Conservation (phyloP, 2,113 vertebrate species). For the Sphyrna mokarran region DNA sequence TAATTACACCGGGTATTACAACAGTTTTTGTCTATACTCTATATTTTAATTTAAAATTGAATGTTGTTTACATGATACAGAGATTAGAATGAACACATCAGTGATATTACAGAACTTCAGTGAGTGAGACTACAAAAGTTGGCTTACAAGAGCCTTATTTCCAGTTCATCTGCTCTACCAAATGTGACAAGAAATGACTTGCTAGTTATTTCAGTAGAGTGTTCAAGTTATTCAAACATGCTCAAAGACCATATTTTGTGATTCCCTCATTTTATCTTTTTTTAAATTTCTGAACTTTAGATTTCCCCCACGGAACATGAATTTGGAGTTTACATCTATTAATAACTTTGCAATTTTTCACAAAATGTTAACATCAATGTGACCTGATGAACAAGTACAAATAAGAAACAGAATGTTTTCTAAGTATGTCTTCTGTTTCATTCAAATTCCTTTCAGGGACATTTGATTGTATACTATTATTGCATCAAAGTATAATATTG, state of each 20-base stretch:
- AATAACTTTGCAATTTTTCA: slow-evolving; percentile 1
- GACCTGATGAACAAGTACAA: neutral
- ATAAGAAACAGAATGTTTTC: neutral
- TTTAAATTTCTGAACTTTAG: neutral
- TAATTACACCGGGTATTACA: too few species aligned
- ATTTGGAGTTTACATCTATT: neutral
- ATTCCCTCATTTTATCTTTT: neutral
- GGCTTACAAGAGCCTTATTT: neutral
- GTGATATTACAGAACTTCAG: neutral
- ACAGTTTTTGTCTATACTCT: neutral
- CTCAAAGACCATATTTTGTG: neutral
- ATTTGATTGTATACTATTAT: neutral
- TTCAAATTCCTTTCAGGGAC: neutral
- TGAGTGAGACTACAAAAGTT: neutral
- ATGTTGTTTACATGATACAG: neutral
- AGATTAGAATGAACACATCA: neutral
- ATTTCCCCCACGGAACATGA: slow-evolving; percentile 8
- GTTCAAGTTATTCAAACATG: neutral
- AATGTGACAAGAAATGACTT: neutral
- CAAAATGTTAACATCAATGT: neutral
- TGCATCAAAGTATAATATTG: neutral
- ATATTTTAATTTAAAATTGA: too few species aligned
- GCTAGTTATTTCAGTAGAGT: neutral
- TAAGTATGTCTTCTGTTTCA: neutral
- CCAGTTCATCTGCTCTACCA: neutral